These are phyloP conservation scores for Picathartes gymnocephalus DNA, from an alignment of 2,113 vertebrate species.

Conservation along the genomic window DNA sequence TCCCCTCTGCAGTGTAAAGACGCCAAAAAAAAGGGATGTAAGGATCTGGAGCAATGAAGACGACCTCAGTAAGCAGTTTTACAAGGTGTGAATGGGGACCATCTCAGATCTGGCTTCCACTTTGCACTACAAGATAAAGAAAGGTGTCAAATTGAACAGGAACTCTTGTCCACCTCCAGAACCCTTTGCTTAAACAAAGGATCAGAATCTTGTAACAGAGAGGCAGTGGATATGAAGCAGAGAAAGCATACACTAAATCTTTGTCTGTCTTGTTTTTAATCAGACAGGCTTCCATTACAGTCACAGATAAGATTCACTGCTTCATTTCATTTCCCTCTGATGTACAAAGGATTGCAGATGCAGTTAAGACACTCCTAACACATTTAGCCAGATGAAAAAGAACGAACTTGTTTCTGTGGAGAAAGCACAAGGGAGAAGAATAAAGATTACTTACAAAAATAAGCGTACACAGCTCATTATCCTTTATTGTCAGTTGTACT, in stretches of 20 bases:
- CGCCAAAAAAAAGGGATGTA: background rate
- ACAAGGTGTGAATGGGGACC: background rate
- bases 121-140: background rate
- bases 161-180: background rate
- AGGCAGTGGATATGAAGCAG: background rate
- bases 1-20: background rate
- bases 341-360: background rate
- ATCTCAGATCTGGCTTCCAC: background rate
- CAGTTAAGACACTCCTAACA: background rate
- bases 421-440: background rate
- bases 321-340: background rate
- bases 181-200: background rate
- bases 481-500: slow-evolving; percentile 18
- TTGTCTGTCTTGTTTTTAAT: background rate
- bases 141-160: background rate
- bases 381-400: background rate
- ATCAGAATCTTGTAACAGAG: background rate
- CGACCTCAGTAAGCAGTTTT: background rate
- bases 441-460: slow-evolving; percentile 21
- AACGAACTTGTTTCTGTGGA: background rate
- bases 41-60: background rate
- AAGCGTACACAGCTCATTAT: slow-evolving; percentile 19
- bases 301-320: background rate
- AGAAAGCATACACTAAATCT: background rate
- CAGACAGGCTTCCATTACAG: background rate